Evolutionary conservation across 2,888 invertebrate species (phyloP).

Genomic region (Diplolepis rosae): DNA sequence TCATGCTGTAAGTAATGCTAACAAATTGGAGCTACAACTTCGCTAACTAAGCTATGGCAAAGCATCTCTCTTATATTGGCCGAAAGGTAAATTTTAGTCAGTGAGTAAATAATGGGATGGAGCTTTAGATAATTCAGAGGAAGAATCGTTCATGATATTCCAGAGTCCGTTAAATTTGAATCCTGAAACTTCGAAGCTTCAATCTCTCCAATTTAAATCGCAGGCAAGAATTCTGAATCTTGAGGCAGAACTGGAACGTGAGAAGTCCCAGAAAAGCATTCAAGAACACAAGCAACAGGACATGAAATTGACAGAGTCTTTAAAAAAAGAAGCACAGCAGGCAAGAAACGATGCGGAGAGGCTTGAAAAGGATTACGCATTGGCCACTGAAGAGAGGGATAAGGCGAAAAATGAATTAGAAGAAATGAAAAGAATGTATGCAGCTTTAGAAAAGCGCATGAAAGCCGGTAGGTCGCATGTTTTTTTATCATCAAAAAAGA

Average conservation of each 20-base stretch:
- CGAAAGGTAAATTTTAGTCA: conserved; percentile 12
- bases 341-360: conserved; percentile 87
- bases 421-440: conserved; percentile 85
- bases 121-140: conserved; percentile 11
- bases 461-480: conserved; percentile 64
- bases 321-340: conserved; percentile 85
- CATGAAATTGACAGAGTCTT: conserved; percentile 80
- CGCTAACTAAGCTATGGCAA: not conserved
- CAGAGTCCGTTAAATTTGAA: conserved; percentile 37
- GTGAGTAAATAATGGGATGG: conserved; percentile 10
- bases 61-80: not conserved
- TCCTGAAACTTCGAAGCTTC: conserved; percentile 37
- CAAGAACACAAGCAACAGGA: conserved; percentile 74
- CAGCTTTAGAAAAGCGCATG: conserved; percentile 81
- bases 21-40: conserved; percentile 8
- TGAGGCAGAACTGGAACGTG: conserved; percentile 87
- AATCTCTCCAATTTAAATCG: conserved; percentile 38
- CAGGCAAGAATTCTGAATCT: conserved; percentile 85
- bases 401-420: conserved; percentile 84
- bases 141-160: conserved; percentile 32
- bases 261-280: conserved; percentile 74
- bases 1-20: conserved; percentile 21
- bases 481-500: conserved; percentile 4
- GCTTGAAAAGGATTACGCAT: conserved; percentile 86
- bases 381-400: conserved; percentile 85